Conservation (phyloP, 2,888 invertebrate genomes). For the Sesia bembeciformis region DNA sequence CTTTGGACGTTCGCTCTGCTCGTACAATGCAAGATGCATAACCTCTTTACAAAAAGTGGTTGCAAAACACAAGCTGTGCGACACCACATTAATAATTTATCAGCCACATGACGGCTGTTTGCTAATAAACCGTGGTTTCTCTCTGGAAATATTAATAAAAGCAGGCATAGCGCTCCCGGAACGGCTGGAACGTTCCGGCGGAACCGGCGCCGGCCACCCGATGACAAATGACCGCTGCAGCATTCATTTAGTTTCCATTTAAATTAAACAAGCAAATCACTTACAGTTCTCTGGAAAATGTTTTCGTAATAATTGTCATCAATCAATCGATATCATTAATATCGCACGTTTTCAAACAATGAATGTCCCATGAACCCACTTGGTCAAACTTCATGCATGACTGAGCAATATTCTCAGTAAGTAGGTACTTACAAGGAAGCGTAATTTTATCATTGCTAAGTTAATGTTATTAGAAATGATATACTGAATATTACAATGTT, state of each 20-base stretch:
- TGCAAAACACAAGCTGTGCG: slow-evolving; percentile 54
- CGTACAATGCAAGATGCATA: not conserved
- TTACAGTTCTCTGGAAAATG: not conserved
- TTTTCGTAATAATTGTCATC: not conserved
- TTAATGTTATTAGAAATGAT: too few relatives aligned
- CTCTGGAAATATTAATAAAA: slow-evolving; percentile 73
- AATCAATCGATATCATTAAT: not conserved
- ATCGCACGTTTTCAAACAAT: too few relatives aligned
- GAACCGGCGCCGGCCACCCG: slow-evolving; percentile 32
- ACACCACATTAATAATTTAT: slow-evolving; percentile 73
- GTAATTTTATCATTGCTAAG: too few relatives aligned
- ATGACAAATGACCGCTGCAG: slow-evolving; percentile 68
- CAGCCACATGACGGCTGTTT: slow-evolving; percentile 72
- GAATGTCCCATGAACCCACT: slow-evolving; percentile 4
- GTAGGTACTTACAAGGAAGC: too few relatives aligned
- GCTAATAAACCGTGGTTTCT: slow-evolving; percentile 72
- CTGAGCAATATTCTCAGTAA: too few relatives aligned
- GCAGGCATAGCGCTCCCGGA: slow-evolving; percentile 64
- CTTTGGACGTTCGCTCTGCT: not conserved
- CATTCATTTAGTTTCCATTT: slow-evolving; percentile 64
- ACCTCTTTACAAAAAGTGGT: slow-evolving; percentile 36
- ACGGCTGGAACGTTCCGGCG: slow-evolving; percentile 34
- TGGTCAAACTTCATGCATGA: too few relatives aligned
- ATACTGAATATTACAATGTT: too few relatives aligned
- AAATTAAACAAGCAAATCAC: slow-evolving; percentile 12